A percentile compares a stretch with the other conserved stretches of the same genome.
Evolutionary conservation across 64 coral and sea anemone genomes (phyloP).

Genomic region (Stichodactyla mertensii): DNA sequence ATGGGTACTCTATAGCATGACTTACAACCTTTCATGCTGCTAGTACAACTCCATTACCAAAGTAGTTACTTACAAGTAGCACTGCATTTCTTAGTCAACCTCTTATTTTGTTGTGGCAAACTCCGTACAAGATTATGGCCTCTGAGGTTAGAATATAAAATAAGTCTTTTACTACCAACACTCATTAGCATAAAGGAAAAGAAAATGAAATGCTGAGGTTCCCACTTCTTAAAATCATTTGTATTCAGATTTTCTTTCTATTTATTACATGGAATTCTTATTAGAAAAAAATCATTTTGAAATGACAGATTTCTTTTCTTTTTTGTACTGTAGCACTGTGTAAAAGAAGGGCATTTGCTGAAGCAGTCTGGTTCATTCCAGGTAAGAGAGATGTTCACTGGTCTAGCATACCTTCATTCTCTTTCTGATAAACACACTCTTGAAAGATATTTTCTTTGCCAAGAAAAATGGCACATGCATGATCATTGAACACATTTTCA

Average conservation of each 20-base stretch:
- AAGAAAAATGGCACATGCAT: background rate
- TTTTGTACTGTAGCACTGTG: constrained; percentile 35
- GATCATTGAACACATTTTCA: background rate
- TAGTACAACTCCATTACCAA: no score
- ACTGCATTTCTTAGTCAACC: background rate
- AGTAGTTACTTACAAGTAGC: background rate
- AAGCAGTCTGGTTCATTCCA: constrained; percentile 90
- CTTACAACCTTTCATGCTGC: background rate
- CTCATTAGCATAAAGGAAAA: background rate
- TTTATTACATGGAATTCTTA: background rate
- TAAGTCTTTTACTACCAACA: background rate
- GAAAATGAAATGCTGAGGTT: background rate
- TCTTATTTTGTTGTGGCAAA: background rate
- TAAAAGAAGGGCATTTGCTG: constrained; percentile 84
- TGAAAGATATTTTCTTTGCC: background rate
- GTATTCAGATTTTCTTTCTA: background rate
- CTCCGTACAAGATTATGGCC: background rate
- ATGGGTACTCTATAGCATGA: background rate
- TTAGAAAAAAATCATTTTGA: background rate
- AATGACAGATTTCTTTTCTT: background rate
- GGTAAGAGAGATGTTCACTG: constrained; percentile 16
- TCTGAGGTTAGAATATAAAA: background rate
- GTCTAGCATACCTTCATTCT: background rate
- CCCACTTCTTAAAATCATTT: background rate
- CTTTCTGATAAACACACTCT: background rate